Evolutionary conservation across 2,888 invertebrate species (phyloP), one percentile per base, ranked within the genome.

Genomic region (Melieria omissa): DNA sequence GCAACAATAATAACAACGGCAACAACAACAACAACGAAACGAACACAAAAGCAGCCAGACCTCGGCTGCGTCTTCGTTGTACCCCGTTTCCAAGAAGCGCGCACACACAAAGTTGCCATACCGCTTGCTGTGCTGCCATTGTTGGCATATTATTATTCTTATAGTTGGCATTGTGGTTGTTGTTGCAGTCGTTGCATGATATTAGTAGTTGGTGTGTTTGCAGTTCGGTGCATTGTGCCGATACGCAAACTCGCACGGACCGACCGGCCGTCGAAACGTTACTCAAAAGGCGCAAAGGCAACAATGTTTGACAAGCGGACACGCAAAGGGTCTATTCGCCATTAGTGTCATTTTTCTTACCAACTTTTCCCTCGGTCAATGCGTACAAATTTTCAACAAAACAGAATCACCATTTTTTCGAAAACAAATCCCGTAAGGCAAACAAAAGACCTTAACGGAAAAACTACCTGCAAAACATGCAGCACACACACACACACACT

Each of bases 51-150:
- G 64, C 60, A 44, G 49, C n/a, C 10, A 64, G 44, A 52, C 67
- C 49, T 42, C 61, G 49, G 44, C 52, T 14, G 16, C 14, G 41
- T 49, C 49, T 44, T 60, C 54, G 44, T 16, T 55, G 42, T 73
- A 81, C 82, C 81, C 79, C 76, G 76, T 80, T 82, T 82, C 82
- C 84, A 80, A 83, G 82, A 82, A 82, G 82, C 80, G 81, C 81
- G 82, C 80, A 80, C 81, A 78, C 78, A 83, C 80, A 78, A 80
- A 77, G 78, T 80, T 78, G 84, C 82, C 79, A 77, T 79, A 29
- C 66, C 66, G 47, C 9, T 45, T 5, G 29, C 14, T 49, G 63
- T 14, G 9, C 63, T 45, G 62, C 29, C 62, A 46, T 7, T 54
- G 14, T 65, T 65, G 42, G 42, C 64, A 49, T 70, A 68, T 68